Evolutionary conservation across 2,888 invertebrate genomes (phyloP).

Genomic region (Sminthurinus aureus): DNA sequence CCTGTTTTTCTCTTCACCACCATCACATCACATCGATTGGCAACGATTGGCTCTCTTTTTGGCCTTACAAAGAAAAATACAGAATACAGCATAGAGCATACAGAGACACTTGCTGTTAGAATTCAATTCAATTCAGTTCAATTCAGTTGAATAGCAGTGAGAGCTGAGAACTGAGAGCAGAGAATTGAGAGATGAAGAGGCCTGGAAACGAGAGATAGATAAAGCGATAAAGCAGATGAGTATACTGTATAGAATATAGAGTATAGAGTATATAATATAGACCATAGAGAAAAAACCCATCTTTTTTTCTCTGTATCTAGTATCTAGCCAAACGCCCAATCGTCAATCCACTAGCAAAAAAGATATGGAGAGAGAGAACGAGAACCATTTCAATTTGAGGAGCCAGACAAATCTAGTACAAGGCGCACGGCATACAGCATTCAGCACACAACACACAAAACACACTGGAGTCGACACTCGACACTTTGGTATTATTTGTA

Average conservation of each 20-base stretch:
- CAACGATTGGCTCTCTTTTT: too few species aligned
- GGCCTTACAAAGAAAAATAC: too few species aligned
- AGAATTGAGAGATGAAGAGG: neutral
- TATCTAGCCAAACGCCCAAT: neutral
- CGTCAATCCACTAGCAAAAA: neutral
- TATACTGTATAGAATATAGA: neutral
- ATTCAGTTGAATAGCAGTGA: neutral
- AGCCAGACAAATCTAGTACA: neutral
- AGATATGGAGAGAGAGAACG: neutral
- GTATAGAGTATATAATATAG: neutral
- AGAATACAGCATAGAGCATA: too few species aligned
- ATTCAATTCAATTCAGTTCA: too few species aligned
- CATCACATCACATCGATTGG: too few species aligned
- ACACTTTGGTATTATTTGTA: too few species aligned
- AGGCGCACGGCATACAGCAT: neutral
- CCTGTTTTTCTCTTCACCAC: too few species aligned
- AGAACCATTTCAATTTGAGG: neutral
- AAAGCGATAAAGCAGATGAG: neutral
- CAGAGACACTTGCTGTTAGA: too few species aligned
- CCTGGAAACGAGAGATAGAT: neutral
- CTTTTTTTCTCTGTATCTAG: neutral
- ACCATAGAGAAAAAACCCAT: neutral
- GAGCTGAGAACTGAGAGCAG: neutral
- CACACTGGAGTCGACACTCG: too few species aligned
- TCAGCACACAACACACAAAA: neutral